Evolutionary conservation across 2,113 vertebrate genomes (phyloP), one percentile per base, ranked within the genome.

Genomic region (Myotis lucifugus): DNA sequence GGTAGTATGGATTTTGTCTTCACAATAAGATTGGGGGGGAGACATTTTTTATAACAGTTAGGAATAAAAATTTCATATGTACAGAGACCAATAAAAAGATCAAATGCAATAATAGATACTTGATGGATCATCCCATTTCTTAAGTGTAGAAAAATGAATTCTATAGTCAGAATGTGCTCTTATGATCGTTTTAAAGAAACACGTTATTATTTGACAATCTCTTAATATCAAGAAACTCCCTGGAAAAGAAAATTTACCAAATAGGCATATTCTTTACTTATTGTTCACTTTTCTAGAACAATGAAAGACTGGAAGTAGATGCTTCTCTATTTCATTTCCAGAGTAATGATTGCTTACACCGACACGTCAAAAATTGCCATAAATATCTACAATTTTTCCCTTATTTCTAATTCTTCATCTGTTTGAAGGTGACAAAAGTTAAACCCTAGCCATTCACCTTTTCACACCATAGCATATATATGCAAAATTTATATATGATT

Each of bases 31-130:
- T 61, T 61, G 59, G 40, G 56, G 59, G 59, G 59, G 4, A 61
- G 23, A 27, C 59, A 61, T 61, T 5, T 77, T 27, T 88, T 32
- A 7, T 92, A 97, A 97, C 96, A 70, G 91, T 97, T 95, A 98
- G 96, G 85, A 97, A 97, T 97, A 97, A 97, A 97, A 97, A 54
- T 87, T 46, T 82, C 29, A 84, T 95, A 54, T 69, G 27, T 54
- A 34, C 70, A 37, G 27, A 76, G 69, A 88, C 2, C 90, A 50
- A 29, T 66, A 90, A 96, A 96, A 95, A 95, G 18, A 94, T 90
- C 82, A 94, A 96, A 97, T 96, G 78, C 90, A 94, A 56, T 52
- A 81, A 66, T 29, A 90, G 0, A 72, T 69, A n/a, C 11, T n/a
- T 84, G 17, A 34, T 42, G 3, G 15, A 52, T 40, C 15, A 54